A percentile compares a stretch with the other conserved stretches of the same genome.
These are phyloP conservation scores for Montipora foliosa DNA, from an alignment of 64 coral and sea anemone species.

Conservation along the genomic window DNA sequence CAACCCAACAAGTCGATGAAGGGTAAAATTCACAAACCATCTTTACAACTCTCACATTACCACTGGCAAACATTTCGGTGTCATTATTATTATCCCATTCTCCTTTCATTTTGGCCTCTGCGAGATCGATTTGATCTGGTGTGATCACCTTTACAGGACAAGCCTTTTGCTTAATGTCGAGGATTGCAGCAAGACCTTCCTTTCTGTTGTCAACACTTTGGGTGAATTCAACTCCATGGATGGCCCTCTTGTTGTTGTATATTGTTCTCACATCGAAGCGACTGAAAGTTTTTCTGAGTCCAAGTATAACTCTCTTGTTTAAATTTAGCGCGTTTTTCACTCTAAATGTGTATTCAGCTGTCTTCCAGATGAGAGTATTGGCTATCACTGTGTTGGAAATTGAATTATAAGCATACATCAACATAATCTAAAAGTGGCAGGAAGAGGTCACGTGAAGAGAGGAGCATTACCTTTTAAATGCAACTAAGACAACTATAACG, in stretches of 20 bases:
- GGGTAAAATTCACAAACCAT: slow-evolving; percentile 29
- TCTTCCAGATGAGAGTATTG: neutral
- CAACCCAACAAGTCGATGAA: neutral
- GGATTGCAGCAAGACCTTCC: neutral
- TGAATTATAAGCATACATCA: no score
- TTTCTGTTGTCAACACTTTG: neutral
- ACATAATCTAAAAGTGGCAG: no score
- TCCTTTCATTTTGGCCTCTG: slow-evolving; percentile 2
- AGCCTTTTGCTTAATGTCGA: neutral
- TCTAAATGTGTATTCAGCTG: slow-evolving; percentile 19
- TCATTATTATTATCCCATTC: neutral
- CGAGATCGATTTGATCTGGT: neutral
- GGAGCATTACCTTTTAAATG: no score
- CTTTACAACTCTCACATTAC: neutral
- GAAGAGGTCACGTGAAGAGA: no score
- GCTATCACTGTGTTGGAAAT: no score
- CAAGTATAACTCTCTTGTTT: neutral
- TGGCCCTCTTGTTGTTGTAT: neutral
- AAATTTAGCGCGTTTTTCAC: neutral
- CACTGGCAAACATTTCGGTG: neutral
- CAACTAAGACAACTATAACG: no score
- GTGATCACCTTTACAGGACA: neutral
- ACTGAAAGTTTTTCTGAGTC: neutral
- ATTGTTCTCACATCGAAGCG: neutral
- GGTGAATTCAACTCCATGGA: neutral